Percentiles rank a stretch among this genome's conserved stretches.
phyloP scores from a whole-genome alignment of 2,888 invertebrate genomes.

The Reticulitermes lucifugus region DNA sequence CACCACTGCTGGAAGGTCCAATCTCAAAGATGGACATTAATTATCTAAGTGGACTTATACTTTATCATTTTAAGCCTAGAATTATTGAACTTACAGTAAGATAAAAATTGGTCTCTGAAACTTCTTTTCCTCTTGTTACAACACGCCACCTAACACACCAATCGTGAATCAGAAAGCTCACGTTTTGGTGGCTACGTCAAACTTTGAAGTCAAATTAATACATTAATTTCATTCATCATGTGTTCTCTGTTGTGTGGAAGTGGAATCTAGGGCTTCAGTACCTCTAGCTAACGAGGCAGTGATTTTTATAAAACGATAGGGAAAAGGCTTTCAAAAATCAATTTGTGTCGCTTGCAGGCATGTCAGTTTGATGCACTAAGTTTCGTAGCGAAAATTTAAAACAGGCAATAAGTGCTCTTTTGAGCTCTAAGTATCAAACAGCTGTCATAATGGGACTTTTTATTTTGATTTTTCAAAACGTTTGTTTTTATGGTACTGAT shows the following conservation, averaged over 20 bases:
- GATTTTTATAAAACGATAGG: neutral
- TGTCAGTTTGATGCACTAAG: neutral
- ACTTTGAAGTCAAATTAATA: neutral
- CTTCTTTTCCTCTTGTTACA: no score
- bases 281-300: neutral
- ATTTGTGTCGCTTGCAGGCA: conserved; percentile 28
- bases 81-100: no score
- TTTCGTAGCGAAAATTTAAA: conserved; percentile 26
- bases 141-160: no score
- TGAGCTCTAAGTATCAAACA: conserved; percentile 13
- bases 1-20: no score
- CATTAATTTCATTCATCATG: neutral
- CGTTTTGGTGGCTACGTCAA: neutral
- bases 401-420: neutral
- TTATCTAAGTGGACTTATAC: no score
- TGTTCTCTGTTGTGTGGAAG: neutral
- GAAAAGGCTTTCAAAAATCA: conserved; percentile 18
- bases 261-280: neutral
- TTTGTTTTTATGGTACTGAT: neutral
- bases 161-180: no score
- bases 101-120: no score
- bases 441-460: conserved; percentile 14
- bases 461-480: conserved; percentile 11
- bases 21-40: no score
- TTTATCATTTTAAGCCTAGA: no score